Conservation (phyloP, 2,888 invertebrate genomes). For the Pyrgus malvae region DNA sequence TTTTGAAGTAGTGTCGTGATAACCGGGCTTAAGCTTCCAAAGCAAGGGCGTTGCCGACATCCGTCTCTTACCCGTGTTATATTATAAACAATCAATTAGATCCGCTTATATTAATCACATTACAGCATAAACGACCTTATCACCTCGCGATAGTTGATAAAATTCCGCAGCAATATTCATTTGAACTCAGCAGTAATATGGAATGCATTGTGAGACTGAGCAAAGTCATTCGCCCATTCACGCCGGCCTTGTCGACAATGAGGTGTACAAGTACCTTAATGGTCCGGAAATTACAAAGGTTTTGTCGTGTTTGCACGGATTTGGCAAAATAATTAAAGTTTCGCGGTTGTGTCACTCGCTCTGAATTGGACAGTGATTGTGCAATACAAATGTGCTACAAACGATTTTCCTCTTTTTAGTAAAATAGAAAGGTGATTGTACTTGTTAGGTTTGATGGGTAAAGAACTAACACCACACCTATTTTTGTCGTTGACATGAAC, state of each 20-base stretch:
- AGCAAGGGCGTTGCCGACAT: constrained; percentile 74
- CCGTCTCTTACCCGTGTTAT: constrained; percentile 54
- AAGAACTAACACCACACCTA: too few species aligned
- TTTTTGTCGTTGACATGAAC: too few species aligned
- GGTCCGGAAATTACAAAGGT: constrained; percentile 70
- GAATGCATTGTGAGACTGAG: constrained; percentile 73
- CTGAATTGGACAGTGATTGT: constrained; percentile 43
- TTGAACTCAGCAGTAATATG: constrained; percentile 51
- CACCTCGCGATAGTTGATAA: constrained; percentile 54
- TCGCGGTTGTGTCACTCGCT: constrained; percentile 46
- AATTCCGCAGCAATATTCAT: constrained; percentile 45
- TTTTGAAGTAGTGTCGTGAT: too few species aligned
- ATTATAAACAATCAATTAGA: constrained; percentile 65
- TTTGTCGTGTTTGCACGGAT: constrained; percentile 52
- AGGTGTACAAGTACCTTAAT: constrained; percentile 64
- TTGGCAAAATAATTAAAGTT: constrained; percentile 47
- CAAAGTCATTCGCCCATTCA: constrained; percentile 52
- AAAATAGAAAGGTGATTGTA: too few species aligned
- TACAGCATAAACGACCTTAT: constrained; percentile 57
- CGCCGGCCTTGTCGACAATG: constrained; percentile 66
- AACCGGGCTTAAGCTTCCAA: constrained; percentile 26
- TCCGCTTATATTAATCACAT: constrained; percentile 64
- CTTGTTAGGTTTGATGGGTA: too few species aligned
- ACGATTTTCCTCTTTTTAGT: too few species aligned
- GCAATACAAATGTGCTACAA: too few species aligned